Percentiles rank a stretch among this genome's conserved stretches.
These are phyloP conservation scores for Nymphalis polychloros DNA, from an alignment of 2,888 invertebrate species.

Conservation along the genomic window DNA sequence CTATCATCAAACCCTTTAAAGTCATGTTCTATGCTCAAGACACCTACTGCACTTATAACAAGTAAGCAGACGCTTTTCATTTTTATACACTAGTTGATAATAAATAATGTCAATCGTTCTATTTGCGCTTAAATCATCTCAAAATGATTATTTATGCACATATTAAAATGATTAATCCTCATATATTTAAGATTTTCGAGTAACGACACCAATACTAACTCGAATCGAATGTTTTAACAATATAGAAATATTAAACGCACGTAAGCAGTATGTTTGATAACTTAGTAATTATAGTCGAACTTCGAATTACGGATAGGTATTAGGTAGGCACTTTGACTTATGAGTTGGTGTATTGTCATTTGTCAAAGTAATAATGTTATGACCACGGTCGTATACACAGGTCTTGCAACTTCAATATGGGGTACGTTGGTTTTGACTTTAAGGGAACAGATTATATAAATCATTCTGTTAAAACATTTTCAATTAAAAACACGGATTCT, in stretches of 20 bases:
- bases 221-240: too few relatives aligned
- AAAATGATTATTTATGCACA: neutral
- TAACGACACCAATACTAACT: too few relatives aligned
- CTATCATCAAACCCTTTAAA: conserved; percentile 91
- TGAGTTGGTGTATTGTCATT: conserved; percentile 70
- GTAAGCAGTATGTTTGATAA: too few relatives aligned
- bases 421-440: too few relatives aligned
- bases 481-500: too few relatives aligned
- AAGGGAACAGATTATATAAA: neutral
- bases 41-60: conserved; percentile 52
- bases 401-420: too few relatives aligned
- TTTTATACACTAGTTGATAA: conserved; percentile 10
- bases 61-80: conserved; percentile 58
- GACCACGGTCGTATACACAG: too few relatives aligned
- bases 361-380: conserved; percentile 45
- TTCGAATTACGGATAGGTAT: conserved; percentile 31
- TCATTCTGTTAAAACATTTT: neutral
- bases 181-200: neutral
- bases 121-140: neutral
- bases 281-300: too few relatives aligned
- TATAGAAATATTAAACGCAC: too few relatives aligned
- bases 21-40: conserved; percentile 78
- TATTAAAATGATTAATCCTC: conserved; percentile 3
- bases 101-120: conserved; percentile 3
- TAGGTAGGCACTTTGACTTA: conserved; percentile 20